Percentiles rank a stretch among this genome's conserved stretches.
These are phyloP conservation scores for Diprion similis DNA, from an alignment of 1,140 invertebrate species.

Conservation along the genomic window DNA sequence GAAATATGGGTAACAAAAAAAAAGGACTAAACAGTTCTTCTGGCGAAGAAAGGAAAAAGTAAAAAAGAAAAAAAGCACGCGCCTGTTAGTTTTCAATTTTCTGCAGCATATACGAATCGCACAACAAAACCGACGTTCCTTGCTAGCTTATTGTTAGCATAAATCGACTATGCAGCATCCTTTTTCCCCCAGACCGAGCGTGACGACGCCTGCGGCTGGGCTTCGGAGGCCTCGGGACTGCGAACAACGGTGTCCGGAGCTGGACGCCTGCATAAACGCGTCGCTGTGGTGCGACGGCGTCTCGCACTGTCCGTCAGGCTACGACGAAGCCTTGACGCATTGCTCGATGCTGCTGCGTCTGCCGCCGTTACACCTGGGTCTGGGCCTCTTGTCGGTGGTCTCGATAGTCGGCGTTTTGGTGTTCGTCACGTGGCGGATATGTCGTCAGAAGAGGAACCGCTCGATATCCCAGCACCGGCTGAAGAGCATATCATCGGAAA, in stretches of 20 bases:
- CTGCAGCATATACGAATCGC: too few species aligned
- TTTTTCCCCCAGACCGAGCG: constrained; percentile 45
- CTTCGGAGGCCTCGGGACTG: constrained; percentile 74
- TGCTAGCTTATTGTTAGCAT: too few species aligned
- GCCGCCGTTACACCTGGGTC: constrained; percentile 73
- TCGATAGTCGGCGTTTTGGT: constrained; percentile 54
- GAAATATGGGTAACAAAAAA: too few species aligned
- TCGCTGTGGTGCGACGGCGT: constrained; percentile 90
- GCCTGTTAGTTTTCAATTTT: too few species aligned
- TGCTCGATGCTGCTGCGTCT: constrained; percentile 78
- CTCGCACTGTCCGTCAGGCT: constrained; percentile 84
- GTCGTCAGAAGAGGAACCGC: constrained; percentile 65
- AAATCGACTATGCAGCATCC: too few species aligned
- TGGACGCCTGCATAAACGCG: constrained; percentile 87
- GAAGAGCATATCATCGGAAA: constrained; percentile 79
- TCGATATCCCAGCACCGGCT: constrained; percentile 78
- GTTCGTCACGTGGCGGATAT: constrained; percentile 64
- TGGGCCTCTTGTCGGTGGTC: constrained; percentile 57
- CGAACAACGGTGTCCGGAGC: constrained; percentile 80
- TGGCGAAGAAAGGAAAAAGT: too few species aligned
- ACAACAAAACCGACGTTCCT: too few species aligned
- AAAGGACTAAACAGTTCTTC: too few species aligned
- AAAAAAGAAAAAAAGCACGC: too few species aligned
- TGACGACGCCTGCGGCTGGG: constrained; percentile 59
- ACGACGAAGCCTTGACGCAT: constrained; percentile 83